phyloP scores from a whole-genome alignment of 1,140 invertebrate species.

The Ooceraea biroi region DNA sequence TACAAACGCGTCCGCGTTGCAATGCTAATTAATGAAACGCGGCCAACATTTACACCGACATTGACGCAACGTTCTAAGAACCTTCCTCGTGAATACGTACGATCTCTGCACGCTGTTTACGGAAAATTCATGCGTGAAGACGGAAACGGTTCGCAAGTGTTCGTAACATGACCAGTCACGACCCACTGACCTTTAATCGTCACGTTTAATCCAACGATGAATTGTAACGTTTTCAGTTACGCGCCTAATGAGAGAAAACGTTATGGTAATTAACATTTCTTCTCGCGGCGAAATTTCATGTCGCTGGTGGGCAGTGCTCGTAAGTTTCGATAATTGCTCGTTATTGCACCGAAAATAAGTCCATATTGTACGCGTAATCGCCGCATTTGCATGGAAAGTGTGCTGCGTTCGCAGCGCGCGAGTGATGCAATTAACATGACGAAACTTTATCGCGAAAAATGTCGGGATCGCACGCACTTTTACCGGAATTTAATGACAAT shows the following conservation, averaged over 20 bases:
- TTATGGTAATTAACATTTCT: no score
- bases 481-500: slow-evolving; percentile 39
- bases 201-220: no score
- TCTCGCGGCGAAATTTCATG: neutral
- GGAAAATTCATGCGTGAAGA: slow-evolving; percentile 1
- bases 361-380: neutral
- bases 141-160: neutral
- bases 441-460: slow-evolving; percentile 36
- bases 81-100: neutral
- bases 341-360: neutral
- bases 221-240: neutral
- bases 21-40: slow-evolving; percentile 47
- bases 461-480: neutral
- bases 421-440: neutral
- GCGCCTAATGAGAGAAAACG: neutral
- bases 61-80: slow-evolving; percentile 22
- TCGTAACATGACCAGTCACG: no score
- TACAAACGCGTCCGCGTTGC: slow-evolving; percentile 49
- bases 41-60: slow-evolving; percentile 6
- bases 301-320: neutral
- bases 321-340: neutral
- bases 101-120: neutral
- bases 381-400: neutral
- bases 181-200: neutral
- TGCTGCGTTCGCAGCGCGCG: neutral